phyloP scores from a whole-genome alignment of 2,888 invertebrate genomes.

The Pandemis cinnamomeana region DNA sequence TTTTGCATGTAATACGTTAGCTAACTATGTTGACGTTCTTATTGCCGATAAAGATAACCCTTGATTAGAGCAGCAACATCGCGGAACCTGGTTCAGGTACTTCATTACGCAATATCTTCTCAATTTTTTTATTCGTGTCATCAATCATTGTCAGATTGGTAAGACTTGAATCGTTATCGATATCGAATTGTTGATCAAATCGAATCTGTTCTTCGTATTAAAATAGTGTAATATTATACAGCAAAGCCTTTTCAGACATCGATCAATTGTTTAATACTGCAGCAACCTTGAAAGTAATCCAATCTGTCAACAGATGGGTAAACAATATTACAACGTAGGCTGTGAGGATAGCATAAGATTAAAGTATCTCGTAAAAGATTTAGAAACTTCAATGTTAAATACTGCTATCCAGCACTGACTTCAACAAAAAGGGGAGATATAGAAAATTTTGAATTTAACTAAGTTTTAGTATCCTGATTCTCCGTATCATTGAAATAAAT shows the following conservation, averaged over 20 bases:
- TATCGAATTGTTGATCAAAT: conserved; percentile 28
- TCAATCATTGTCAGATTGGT: conserved; percentile 39
- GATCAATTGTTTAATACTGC: not conserved
- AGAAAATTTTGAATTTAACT: too few species aligned
- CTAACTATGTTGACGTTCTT: conserved; percentile 36
- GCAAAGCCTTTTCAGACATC: not conserved
- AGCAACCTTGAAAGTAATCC: not conserved
- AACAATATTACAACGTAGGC: not conserved
- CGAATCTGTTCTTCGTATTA: conserved; percentile 20
- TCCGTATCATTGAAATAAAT: too few species aligned
- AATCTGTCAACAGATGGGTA: not conserved
- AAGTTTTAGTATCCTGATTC: too few species aligned
- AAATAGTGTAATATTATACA: not conserved
- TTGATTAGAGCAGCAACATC: conserved; percentile 30
- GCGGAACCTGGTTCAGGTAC: conserved; percentile 10
- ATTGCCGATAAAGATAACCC: conserved; percentile 37
- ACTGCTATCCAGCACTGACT: too few species aligned
- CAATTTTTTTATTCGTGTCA: conserved; percentile 32
- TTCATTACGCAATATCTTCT: conserved; percentile 29
- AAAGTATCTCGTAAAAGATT: too few species aligned
- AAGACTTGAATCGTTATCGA: conserved; percentile 21
- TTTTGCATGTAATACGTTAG: conserved; percentile 32
- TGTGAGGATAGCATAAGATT: too few species aligned
- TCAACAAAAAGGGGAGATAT: too few species aligned
- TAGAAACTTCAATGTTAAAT: too few species aligned